Percentiles rank a stretch among this genome's conserved stretches.
Evolutionary conservation across 2,888 invertebrate genomes (phyloP).

Genomic region (Allolobophora icterica): DNA sequence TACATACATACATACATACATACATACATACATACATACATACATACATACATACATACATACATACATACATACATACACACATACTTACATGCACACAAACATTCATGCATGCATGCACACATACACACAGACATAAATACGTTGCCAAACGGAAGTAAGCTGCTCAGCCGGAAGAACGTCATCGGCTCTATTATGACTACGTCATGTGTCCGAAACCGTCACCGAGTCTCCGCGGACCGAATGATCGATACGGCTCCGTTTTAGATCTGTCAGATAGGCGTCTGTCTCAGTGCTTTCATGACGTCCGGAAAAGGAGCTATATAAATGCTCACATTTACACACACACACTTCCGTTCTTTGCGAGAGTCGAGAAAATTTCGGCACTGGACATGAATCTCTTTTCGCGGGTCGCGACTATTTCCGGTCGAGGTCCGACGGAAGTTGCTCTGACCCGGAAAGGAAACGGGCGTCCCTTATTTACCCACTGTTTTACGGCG

Average conservation of each 20-base stretch:
- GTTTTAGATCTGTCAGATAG: conserved; percentile 11
- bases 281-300: not conserved
- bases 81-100: no score
- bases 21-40: no score
- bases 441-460: not conserved
- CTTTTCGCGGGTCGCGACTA: not conserved
- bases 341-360: not conserved
- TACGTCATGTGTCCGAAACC: conserved; percentile 1
- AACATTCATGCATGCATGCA: no score
- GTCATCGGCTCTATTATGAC: conserved; percentile 5
- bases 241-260: not conserved
- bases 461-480: not conserved
- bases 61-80: no score
- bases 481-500: not conserved
- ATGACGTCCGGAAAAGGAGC: not conserved
- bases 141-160: not conserved
- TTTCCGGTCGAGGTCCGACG: not conserved
- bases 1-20: no score
- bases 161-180: not conserved
- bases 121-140: not conserved
- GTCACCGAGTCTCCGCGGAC: not conserved
- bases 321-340: not conserved
- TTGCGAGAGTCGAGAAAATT: not conserved
- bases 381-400: not conserved
- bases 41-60: no score